phyloP scores from a whole-genome alignment of 2,797 vertebrate species.

The Anguilla obscura region DNA sequence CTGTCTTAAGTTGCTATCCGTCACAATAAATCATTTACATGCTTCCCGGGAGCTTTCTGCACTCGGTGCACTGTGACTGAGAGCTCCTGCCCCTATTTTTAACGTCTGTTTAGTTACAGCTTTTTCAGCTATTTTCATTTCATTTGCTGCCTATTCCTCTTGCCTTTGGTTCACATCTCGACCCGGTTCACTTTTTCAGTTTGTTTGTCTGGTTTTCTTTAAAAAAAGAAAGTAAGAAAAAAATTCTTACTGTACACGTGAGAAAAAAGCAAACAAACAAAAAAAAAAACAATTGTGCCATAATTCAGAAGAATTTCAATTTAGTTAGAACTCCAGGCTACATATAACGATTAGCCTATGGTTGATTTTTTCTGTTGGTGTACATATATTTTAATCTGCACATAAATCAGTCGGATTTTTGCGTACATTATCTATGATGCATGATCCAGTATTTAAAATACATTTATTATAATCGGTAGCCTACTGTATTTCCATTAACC shows the following conservation, averaged over 20 bases:
- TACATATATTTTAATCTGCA: not conserved
- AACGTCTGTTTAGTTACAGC: slow-evolving; percentile 18
- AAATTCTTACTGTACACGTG: not conserved
- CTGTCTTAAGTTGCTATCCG: slow-evolving; percentile 68
- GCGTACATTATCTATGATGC: not conserved
- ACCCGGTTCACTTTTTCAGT: not conserved
- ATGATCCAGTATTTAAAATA: not conserved
- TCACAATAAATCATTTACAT: slow-evolving; percentile 72
- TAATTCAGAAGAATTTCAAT: not conserved
- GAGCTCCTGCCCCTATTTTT: slow-evolving; percentile 77
- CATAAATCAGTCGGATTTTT: not conserved
- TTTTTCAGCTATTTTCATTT: not conserved
- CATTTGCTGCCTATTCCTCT: not conserved
- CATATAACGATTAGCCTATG: not conserved
- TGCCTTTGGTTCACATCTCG: not conserved
- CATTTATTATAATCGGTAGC: not conserved
- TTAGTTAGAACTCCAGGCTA: not conserved
- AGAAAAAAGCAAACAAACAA: not conserved
- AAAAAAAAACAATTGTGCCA: not conserved
- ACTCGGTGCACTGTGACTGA: slow-evolving; percentile 59
- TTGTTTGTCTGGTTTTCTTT: not conserved
- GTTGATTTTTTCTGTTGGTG: not conserved
- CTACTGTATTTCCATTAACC: not conserved
- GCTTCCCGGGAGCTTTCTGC: slow-evolving; percentile 55
- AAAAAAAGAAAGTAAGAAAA: no score